Conservation (phyloP, 2,888 invertebrate species). For the Ichneumoninae sp. region DNA sequence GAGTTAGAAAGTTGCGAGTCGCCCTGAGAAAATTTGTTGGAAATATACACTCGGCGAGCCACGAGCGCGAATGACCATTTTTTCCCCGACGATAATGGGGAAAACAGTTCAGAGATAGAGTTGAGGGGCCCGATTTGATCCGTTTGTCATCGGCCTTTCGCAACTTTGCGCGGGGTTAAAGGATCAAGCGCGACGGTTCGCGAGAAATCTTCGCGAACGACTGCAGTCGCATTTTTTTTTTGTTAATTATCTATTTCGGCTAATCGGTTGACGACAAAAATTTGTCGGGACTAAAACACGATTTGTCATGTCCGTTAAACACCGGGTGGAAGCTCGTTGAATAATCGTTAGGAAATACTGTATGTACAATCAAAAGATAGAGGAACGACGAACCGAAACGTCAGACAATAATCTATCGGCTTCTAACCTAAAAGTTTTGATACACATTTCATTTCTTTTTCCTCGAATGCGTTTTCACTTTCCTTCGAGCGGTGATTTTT, state of each 20-base stretch:
- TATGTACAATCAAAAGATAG: background rate
- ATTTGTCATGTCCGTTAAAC: background rate
- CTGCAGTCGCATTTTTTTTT: background rate
- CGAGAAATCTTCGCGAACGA: background rate
- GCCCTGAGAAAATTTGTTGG: background rate
- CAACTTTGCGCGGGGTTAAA: background rate
- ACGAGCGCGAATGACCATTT: background rate
- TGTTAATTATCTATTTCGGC: background rate
- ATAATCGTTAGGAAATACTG: background rate
- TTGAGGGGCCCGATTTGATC: background rate
- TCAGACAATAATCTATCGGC: conserved; percentile 16
- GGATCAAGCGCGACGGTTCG: background rate
- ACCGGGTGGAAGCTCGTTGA: background rate
- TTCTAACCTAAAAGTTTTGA: conserved; percentile 43
- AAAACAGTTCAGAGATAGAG: background rate
- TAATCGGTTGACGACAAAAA: background rate
- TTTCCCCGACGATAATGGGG: background rate
- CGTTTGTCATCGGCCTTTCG: background rate
- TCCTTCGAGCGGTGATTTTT: background rate
- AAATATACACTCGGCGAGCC: background rate
- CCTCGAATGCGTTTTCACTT: background rate
- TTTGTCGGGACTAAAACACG: background rate
- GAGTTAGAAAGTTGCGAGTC: background rate
- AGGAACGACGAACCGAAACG: conserved; percentile 27
- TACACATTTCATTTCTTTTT: background rate